Conservation (phyloP, 2,113 vertebrate species). For the Stigmatopora argus region DNA sequence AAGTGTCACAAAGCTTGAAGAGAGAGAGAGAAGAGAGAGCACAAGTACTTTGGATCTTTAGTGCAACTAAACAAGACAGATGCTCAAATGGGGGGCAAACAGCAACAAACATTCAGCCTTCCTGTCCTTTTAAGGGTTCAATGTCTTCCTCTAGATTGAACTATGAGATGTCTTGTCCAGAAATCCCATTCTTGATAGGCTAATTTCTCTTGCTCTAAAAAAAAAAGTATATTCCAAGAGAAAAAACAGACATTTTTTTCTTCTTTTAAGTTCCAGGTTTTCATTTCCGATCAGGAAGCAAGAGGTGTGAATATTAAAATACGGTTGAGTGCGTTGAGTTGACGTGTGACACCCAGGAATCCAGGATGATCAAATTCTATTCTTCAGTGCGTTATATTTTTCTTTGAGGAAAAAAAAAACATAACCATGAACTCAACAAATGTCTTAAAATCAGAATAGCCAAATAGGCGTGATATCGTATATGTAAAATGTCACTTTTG, state of each 20-base stretch:
- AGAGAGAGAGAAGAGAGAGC: not conserved
- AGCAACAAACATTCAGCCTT: not conserved
- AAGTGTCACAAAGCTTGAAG: not conserved
- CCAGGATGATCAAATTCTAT: constrained; percentile 31
- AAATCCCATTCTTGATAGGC: not conserved
- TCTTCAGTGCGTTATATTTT: constrained; percentile 12
- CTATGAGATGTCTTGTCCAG: constrained; percentile 21
- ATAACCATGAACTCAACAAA: constrained; percentile 13
- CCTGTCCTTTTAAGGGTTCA: not conserved
- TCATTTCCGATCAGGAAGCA: constrained; percentile 8
- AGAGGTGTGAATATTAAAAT: constrained; percentile 36
- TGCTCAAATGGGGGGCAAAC: not conserved
- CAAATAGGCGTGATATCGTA: not conserved
- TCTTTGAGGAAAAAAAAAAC: constrained; percentile 48
- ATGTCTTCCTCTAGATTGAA: constrained; percentile 7
- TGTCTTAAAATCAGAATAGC: constrained; percentile 35
- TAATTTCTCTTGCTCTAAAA: not conserved
- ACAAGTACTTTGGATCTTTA: not conserved
- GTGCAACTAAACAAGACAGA: not conserved
- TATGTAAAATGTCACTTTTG: not conserved
- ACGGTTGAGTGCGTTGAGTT: constrained; percentile 16
- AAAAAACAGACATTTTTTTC: constrained; percentile 22
- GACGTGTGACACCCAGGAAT: constrained; percentile 2
- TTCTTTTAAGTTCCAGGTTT: constrained; percentile 16
- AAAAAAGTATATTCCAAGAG: not conserved